phyloP scores from a whole-genome alignment of 2,797 vertebrate species.

The Lutra lutra region DNA sequence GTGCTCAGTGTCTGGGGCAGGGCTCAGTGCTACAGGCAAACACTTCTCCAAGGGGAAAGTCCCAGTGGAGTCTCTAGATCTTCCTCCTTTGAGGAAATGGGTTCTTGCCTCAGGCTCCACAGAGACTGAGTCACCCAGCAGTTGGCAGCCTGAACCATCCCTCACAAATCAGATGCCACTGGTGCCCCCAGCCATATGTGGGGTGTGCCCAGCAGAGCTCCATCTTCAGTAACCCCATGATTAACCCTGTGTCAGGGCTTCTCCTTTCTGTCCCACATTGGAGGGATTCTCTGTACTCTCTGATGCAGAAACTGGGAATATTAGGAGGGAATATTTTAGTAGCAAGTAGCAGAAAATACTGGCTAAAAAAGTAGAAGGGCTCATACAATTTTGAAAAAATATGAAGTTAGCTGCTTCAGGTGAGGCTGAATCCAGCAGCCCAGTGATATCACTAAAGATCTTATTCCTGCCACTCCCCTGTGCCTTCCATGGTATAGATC shows the following conservation, averaged over 20 bases:
- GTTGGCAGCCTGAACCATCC: not conserved
- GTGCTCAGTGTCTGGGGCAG: not conserved
- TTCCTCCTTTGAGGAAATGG: not conserved
- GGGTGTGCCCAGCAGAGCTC: not conserved
- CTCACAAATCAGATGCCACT: not conserved
- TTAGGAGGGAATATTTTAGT: not conserved
- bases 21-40: not conserved
- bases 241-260: not conserved
- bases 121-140: not conserved
- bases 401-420: not conserved
- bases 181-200: accelerated
- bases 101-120: not conserved
- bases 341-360: not conserved
- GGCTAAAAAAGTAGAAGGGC: not conserved
- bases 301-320: not conserved
- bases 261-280: not conserved
- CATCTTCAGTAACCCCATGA: not conserved
- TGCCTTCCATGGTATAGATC: not conserved
- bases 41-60: not conserved
- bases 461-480: not conserved
- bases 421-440: not conserved
- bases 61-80: not conserved
- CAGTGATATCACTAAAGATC: not conserved
- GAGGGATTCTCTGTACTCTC: not conserved
- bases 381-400: not conserved